Evolutionary conservation across 2,888 invertebrate species (phyloP), one percentile per base, ranked within the genome.

Genomic region (Amphiduros pacificus): DNA sequence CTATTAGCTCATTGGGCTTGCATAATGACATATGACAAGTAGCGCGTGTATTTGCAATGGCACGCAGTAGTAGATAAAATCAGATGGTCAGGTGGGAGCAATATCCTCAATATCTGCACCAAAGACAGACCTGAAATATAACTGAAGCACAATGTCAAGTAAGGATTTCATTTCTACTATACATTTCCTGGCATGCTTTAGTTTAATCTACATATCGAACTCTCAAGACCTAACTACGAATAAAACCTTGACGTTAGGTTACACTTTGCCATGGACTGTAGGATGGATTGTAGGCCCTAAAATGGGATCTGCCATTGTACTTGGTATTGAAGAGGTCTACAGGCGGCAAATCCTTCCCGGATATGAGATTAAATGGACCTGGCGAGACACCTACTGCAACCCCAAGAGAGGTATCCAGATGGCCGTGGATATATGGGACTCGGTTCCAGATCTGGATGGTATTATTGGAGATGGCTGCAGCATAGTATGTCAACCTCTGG

Each of bases 391-490:
- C 22, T 17, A 57, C n/a, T 57, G 57, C 24, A 11, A 29, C 9
- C n/a, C 57, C 1, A 24, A 27, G 24, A 29, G n/a, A 29, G 57
- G 57, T 17, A 49, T 50, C 20, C 28, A 44, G 17, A 57, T 49
- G 57, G 22, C 50, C 17, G 20, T 57, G n/a, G 57, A 57, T 17
- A 48, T 57, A 11, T 50, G 49, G 57, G n/a, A n/a, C 9, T 2
- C 4, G n/a, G 40, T 41, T 26, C 6, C 5, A n/a, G 28, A 29
- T 11, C 49, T 57, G 2, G 28, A 57, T 31, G 57, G 6, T 5
- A 27, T 57, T 6, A 29, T 57, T 14, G 57, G 57, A 6, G 48
- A 44, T 17, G 57, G 31, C 2, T 57, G 57, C 22, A 57, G 57
- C 28, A 44, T 32, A 20, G 49, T 57, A 2, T 57, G 57, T 26